A percentile compares a stretch with the other conserved stretches of the same genome.
Evolutionary conservation across 2,888 invertebrate species (phyloP).

Genomic region (Colletes collaris): DNA sequence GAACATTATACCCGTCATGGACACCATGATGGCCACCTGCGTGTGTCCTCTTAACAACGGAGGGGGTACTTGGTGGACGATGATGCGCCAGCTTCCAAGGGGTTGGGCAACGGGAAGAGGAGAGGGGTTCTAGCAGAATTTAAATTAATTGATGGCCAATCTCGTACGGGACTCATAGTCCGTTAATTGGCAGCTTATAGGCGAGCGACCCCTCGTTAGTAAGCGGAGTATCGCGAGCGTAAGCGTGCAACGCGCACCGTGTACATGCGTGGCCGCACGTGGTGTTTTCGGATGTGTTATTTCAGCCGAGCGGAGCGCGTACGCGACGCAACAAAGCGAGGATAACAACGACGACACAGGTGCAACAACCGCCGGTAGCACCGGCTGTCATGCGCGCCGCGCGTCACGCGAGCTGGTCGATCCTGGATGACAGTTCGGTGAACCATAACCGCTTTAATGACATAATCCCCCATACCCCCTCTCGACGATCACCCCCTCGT

Average conservation of each 20-base stretch:
- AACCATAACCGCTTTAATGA: slow-evolving; percentile 74
- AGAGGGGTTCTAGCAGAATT: slow-evolving; percentile 63
- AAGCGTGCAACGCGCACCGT: slow-evolving; percentile 12
- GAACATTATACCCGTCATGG: slow-evolving; percentile 9
- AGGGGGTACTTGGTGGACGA: slow-evolving; percentile 8
- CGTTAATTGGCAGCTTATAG: slow-evolving; percentile 82
- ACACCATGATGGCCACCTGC: slow-evolving; percentile 31
- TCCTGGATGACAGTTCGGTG: slow-evolving; percentile 71
- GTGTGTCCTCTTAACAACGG: slow-evolving; percentile 12
- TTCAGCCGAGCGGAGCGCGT: slow-evolving; percentile 57
- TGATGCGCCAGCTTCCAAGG: background rate
- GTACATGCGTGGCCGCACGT: slow-evolving; percentile 58
- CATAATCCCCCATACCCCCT: slow-evolving; percentile 53
- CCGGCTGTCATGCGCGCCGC: slow-evolving; percentile 45
- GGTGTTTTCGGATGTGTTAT: slow-evolving; percentile 66
- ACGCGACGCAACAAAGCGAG: slow-evolving; percentile 61
- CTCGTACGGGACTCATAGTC: slow-evolving; percentile 76
- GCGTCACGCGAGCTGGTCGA: slow-evolving; percentile 65
- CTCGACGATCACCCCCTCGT: background rate
- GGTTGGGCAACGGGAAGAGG: background rate
- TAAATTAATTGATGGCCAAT: slow-evolving; percentile 80
- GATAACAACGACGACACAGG: slow-evolving; percentile 67
- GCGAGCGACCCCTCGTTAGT: slow-evolving; percentile 78
- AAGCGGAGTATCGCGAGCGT: slow-evolving; percentile 61
- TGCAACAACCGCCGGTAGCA: slow-evolving; percentile 52